Base-by-base conservation (phyloP, 2,888 invertebrate genomes). In the Thumatha senex region DNA sequence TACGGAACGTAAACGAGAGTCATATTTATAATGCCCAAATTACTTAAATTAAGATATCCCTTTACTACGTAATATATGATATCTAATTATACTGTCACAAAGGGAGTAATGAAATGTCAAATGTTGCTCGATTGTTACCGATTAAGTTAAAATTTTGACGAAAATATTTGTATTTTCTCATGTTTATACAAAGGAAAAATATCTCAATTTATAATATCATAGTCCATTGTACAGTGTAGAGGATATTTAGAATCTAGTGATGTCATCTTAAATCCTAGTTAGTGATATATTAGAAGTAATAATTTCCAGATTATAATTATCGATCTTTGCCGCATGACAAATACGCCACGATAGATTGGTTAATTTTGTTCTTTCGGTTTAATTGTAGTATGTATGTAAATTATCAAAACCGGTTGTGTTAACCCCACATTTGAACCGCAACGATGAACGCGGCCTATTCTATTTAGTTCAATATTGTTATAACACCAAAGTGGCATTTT, bases 111-210 rank as follows among this genome's bases (percentile, higher is more conserved):
- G 65, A 78, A 78, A 81, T 83, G 78, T 84, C 80, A 80, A 76
- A 84, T 77, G 78, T 85, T 85, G 80, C 84, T 86, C 83, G 86
- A 86, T 89, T 86, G 89, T 90, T 90, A 89, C 89, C 87, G 84
- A 80, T 78, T 88, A 86, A 83, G 83, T 85, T 82, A 83, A 80
- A 78, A 78, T 80, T 82, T 78, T 83, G 84, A 82, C 83, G 82
- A 75, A 85, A 78, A 84, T 84, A 81, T 87, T 88, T 87, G 88
- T 91, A 90, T 91, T 90, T 91, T 90, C 83, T 87, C 90, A 90
- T 82, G 82, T 91, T 89, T 91, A 89, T 90, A 91, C 88, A 79
- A 89, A 86, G 80, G 80, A 81, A 82, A 80, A 84, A 86, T 89
- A 88, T 89, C 88, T 89, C 87, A 87, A 85, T 83, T 10, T 31